phyloP scores from a whole-genome alignment of 2,888 invertebrate genomes.

The Anagyrus pseudococci region DNA sequence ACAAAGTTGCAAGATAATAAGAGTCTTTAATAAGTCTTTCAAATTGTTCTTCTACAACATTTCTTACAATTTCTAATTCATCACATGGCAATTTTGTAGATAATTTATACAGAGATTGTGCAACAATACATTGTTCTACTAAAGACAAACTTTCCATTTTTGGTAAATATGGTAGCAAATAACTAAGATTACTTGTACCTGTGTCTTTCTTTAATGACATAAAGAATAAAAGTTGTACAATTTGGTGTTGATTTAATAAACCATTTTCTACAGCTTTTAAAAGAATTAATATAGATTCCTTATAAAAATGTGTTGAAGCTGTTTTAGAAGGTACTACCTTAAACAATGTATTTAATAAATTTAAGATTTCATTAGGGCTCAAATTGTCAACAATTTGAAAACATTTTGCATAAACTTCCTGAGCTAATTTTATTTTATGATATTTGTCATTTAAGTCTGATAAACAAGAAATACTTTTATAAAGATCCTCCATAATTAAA shows the following conservation, averaged over 20 bases:
- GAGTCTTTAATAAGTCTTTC: constrained; percentile 55
- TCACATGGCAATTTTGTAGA: constrained; percentile 24
- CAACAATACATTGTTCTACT: constrained; percentile 40
- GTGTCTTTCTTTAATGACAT: constrained; percentile 31
- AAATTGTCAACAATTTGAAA: constrained; percentile 29
- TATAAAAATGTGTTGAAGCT: constrained; percentile 27
- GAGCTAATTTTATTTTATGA: neutral
- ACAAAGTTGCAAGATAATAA: constrained; percentile 56
- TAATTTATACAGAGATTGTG: constrained; percentile 38
- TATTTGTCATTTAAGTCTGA: neutral
- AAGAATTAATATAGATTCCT: constrained; percentile 31
- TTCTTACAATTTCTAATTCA: constrained; percentile 33
- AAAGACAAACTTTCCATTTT: constrained; percentile 31
- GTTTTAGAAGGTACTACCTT: constrained; percentile 15
- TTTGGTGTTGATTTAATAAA: constrained; percentile 22
- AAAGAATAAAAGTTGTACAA: constrained; percentile 40
- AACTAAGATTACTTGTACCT: constrained; percentile 8
- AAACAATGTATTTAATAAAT: constrained; percentile 30
- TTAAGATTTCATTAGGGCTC: constrained; percentile 32
- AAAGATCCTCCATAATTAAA: neutral
- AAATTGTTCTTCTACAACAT: constrained; percentile 55
- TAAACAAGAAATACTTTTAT: constrained; percentile 1
- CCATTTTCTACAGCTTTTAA: constrained; percentile 12
- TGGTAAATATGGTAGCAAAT: constrained; percentile 34
- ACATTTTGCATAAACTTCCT: constrained; percentile 17